These are phyloP conservation scores for Gymnarchus niloticus DNA, from an alignment of 2,113 vertebrate species.

Conservation along the genomic window DNA sequence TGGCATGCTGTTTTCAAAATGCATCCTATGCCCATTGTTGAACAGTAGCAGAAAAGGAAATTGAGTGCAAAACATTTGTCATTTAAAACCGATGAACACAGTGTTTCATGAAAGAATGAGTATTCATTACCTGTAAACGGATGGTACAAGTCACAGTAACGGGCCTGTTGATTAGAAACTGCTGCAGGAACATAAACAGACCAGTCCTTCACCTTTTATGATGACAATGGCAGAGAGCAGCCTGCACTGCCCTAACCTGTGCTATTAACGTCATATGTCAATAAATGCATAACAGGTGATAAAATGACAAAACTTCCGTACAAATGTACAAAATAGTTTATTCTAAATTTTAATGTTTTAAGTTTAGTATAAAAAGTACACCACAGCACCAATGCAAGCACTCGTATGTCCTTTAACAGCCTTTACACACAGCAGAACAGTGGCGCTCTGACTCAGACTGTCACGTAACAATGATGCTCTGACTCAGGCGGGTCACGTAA, in stretches of 20 bases:
- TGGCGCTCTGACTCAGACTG: neutral
- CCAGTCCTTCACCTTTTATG: neutral
- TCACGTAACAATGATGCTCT: too few species aligned
- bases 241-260: neutral
- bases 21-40: too few species aligned
- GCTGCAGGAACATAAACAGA: neutral
- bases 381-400: constrained; percentile 58
- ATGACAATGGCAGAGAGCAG: neutral
- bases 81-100: too few species aligned
- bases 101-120: neutral
- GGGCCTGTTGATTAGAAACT: neutral
- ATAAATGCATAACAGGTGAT: constrained; percentile 8
- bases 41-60: neutral
- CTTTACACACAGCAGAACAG: constrained; percentile 35
- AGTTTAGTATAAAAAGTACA: constrained; percentile 71
- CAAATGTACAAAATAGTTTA: constrained; percentile 72
- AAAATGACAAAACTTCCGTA: constrained; percentile 32
- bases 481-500: neutral
- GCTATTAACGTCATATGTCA: neutral
- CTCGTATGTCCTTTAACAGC: constrained; percentile 45
- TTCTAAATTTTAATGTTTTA: constrained; percentile 70
- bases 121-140: neutral
- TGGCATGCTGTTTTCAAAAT: too few species aligned
- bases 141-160: neutral
- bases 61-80: too few species aligned